Base-by-base conservation (phyloP, 2,113 vertebrate genomes). In the Chinchilla lanigera region DNA sequence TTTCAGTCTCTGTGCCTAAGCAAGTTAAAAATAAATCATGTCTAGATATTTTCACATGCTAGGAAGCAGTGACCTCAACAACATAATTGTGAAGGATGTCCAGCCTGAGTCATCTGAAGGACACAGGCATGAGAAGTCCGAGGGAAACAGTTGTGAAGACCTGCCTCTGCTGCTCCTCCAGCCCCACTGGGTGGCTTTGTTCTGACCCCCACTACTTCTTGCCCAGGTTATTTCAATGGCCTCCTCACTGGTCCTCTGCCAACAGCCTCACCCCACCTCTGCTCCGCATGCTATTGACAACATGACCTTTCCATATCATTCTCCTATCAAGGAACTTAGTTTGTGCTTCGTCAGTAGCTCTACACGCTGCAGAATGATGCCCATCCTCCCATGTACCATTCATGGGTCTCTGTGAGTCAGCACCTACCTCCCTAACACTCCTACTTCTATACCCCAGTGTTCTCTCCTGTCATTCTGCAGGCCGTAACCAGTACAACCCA, bases 21-120 rank as follows among this genome's bases (percentile, higher is more conserved):
- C 75, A 89, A 93, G 63, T 91, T 95, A 97, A 98, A 94, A 98
- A 97, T 93, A 86, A 95, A 94, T 69, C 93, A 93, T 93, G 97
- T 97, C 73, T 75, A 96, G 93, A 52, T 93, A 96, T 98, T 98
- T 97, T 86, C 95, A 85, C 14, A 80, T 30, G 35, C 63, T 94
- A 95, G 96, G 85, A 96, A 97, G 77, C 86, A 95, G 95, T 97
- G 97, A 97, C 94, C 73, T 89, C 3, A 4, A 91, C 30, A 67
- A 28, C 14, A 13, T 41, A 58, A 89, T 73, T 58, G 33, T 56
- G n/a, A 86, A 89, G 38, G 35, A 38, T 28, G 11, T 35, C 75
- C 26, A 80, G 35, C 3, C 28, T 50, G 60, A 90, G 67, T 82
- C 17, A 28, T 30, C 71, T 13, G 9, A 86, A 86, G 19, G 75